Conservation (phyloP, 2,113 vertebrate species). For the Galbula dea region DNA sequence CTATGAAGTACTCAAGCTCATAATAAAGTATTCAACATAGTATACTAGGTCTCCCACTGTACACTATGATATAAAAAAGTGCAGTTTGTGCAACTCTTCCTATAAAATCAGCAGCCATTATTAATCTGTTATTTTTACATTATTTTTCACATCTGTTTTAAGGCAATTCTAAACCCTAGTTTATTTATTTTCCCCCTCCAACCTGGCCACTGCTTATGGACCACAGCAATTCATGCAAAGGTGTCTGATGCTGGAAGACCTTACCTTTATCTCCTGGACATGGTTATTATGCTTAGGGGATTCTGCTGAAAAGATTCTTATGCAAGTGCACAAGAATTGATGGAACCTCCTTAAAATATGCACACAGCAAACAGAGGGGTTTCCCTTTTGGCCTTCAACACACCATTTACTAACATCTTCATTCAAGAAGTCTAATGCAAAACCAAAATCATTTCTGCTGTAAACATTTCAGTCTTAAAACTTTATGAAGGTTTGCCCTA, state of each 20-base stretch:
- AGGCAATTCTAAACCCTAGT: not conserved
- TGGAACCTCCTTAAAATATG: not conserved
- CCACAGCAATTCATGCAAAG: not conserved
- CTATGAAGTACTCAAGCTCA: not conserved
- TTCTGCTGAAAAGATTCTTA: not conserved
- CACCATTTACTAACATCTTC: not conserved
- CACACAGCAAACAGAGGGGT: not conserved
- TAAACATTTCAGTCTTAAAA: not conserved
- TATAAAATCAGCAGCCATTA: not conserved
- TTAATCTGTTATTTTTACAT: not conserved
- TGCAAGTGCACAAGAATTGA: not conserved
- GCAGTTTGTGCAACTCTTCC: not conserved
- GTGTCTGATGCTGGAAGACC: not conserved
- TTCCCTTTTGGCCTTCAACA: not conserved
- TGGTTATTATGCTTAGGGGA: not conserved
- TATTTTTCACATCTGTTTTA: not conserved
- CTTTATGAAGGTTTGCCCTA: not conserved
- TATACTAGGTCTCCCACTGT: not conserved
- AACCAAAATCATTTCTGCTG: not conserved
- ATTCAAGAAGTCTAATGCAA: not conserved
- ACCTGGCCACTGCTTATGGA: not conserved
- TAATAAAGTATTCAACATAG: not conserved
- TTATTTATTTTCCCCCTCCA: rapidly evolving
- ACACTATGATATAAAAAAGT: not conserved
- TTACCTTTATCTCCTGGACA: not conserved